phyloP scores from a whole-genome alignment of 2,113 vertebrate genomes.

The Procavia capensis region DNA sequence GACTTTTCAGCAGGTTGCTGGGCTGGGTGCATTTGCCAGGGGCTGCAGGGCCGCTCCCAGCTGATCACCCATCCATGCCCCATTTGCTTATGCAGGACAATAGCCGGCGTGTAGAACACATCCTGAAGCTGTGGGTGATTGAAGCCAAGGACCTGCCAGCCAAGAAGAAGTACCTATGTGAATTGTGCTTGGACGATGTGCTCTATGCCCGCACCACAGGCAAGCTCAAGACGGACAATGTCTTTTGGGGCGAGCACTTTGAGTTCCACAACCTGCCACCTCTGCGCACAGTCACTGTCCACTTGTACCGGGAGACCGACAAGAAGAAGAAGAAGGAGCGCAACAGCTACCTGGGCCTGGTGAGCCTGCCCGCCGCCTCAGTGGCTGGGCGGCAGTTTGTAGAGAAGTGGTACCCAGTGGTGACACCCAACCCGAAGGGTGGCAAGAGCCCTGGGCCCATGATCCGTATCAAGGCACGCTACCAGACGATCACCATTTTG shows the following conservation, averaged over 20 bases:
- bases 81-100: constrained; percentile 91
- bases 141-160: constrained; percentile 99
- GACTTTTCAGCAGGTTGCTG: not conserved
- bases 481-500: constrained; percentile 98
- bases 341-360: constrained; percentile 96
- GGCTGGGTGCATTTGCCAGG: not conserved
- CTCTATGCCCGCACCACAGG: constrained; percentile 99
- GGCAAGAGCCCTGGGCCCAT: constrained; percentile 95
- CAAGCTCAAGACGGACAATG: constrained; percentile 98
- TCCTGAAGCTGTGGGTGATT: constrained; percentile 97
- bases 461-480: constrained; percentile 98
- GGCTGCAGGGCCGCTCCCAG: not conserved
- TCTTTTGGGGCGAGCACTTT: constrained; percentile 99
- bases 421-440: constrained; percentile 95
- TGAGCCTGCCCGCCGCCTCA: constrained; percentile 92
- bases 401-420: constrained; percentile 98
- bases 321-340: constrained; percentile 99
- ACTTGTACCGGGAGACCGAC: constrained; percentile 98
- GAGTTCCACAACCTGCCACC: constrained; percentile 98
- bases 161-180: constrained; percentile 98
- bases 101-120: constrained; percentile 96
- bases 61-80: constrained; percentile 8
- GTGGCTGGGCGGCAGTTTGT: constrained; percentile 96
- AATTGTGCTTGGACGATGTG: constrained; percentile 96
- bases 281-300: constrained; percentile 93